phyloP scores from a whole-genome alignment of 1,140 invertebrate species.

The Solen grandis region DNA sequence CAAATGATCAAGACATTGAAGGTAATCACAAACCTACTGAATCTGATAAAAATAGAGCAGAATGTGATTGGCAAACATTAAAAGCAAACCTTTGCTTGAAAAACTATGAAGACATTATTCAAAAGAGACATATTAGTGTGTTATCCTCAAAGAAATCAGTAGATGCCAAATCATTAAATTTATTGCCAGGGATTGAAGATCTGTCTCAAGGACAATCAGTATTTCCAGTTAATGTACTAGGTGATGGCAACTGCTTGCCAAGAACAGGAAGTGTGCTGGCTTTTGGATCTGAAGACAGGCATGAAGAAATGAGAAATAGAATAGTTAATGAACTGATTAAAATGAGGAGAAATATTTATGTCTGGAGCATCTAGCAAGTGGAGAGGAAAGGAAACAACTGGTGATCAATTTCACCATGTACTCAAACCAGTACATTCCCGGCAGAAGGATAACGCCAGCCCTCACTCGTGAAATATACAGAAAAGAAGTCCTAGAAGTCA shows the following conservation, averaged over 20 bases:
- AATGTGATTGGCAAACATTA: background rate
- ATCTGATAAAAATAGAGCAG: background rate
- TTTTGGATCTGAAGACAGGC: background rate
- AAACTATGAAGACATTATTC: no score
- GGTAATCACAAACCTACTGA: background rate
- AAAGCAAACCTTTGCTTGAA: background rate
- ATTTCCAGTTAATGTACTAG: background rate
- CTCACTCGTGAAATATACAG: background rate
- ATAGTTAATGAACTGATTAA: constrained; percentile 5
- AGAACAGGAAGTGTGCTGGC: background rate
- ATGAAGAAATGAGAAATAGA: constrained; percentile 10
- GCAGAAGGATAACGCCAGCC: background rate
- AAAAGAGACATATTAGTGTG: no score
- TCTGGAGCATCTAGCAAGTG: background rate
- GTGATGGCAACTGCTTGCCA: constrained; percentile 22
- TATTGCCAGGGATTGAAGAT: background rate
- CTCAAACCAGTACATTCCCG: background rate
- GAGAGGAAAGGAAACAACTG: background rate
- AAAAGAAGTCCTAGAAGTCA: background rate
- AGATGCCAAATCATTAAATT: background rate
- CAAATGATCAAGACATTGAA: background rate
- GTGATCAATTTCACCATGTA: background rate
- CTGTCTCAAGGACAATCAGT: background rate
- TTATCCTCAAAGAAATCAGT: no score
- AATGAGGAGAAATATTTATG: constrained; percentile 10